Evolutionary conservation across 2,113 vertebrate species (phyloP).

Genomic region (Pterocles gutturalis): DNA sequence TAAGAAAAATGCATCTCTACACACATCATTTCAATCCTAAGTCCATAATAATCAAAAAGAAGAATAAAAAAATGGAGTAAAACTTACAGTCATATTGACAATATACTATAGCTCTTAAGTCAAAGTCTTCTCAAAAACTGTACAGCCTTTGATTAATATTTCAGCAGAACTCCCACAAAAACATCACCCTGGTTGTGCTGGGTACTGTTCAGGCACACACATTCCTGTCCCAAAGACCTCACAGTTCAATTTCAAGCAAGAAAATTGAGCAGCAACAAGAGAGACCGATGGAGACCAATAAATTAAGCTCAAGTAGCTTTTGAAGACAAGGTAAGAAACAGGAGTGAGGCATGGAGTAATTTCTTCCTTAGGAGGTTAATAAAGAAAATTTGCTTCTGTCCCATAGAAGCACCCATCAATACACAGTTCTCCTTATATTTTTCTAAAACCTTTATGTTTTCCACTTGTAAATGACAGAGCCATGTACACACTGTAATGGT

Average conservation of each 20-base stretch:
- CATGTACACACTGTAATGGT: neutral
- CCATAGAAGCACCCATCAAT: neutral
- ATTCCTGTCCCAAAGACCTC: neutral
- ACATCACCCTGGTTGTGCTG: fast-evolving
- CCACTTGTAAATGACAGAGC: neutral
- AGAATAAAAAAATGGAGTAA: neutral
- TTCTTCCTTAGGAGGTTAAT: neutral
- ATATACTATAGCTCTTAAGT: neutral
- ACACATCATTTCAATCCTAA: neutral
- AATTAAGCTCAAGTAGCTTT: neutral
- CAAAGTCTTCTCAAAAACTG: neutral
- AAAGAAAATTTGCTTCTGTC: neutral
- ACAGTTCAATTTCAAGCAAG: neutral
- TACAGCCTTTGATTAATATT: neutral
- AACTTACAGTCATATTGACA: neutral
- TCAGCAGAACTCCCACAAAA: neutral
- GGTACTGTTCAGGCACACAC: neutral
- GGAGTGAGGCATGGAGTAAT: neutral
- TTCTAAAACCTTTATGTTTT: neutral
- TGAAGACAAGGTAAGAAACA: neutral
- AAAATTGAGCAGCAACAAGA: neutral
- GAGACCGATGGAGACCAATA: neutral
- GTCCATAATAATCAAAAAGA: neutral
- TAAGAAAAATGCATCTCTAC: neutral
- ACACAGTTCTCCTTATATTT: neutral